Percentiles rank a stretch among this genome's conserved stretches.
Conservation (phyloP, 2,113 vertebrate species). For the Tetraodon nigroviridis region DNA sequence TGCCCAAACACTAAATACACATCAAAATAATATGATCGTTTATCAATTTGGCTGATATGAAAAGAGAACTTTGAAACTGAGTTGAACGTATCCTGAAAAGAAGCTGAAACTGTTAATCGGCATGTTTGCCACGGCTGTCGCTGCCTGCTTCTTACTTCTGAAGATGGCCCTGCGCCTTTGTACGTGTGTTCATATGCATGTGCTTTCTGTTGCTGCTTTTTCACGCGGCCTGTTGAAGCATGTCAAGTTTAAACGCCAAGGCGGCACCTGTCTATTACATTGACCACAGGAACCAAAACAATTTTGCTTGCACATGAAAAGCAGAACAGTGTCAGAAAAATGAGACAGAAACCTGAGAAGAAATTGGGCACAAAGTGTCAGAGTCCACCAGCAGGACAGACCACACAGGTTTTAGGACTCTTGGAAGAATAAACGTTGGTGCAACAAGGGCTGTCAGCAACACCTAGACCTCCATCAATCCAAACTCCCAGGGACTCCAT, state of each 20-base stretch:
- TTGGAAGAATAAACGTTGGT: constrained; percentile 33
- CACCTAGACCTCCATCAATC: constrained; percentile 58
- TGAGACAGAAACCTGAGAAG: constrained; percentile 23
- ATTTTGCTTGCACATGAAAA: constrained; percentile 1
- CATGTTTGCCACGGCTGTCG: constrained; percentile 8
- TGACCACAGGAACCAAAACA: constrained; percentile 22
- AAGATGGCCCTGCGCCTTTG: neutral
- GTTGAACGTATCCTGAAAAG: too few relatives aligned
- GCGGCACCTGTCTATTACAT: constrained; percentile 8
- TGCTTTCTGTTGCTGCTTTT: constrained; percentile 38
- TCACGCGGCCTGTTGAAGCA: constrained; percentile 35
- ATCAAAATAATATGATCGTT: too few relatives aligned
- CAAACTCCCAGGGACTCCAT: constrained; percentile 65
- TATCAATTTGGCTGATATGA: too few relatives aligned
- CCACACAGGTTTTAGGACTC: constrained; percentile 47
- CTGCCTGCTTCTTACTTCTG: constrained; percentile 7
- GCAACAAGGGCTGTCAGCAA: constrained; percentile 45
- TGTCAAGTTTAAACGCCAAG: constrained; percentile 34
- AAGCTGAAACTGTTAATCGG: neutral
- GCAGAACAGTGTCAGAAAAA: constrained; percentile 29
- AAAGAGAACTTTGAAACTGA: too few relatives aligned
- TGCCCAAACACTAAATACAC: too few relatives aligned
- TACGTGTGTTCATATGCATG: neutral
- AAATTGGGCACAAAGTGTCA: constrained; percentile 22
- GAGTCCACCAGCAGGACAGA: constrained; percentile 45